Evolutionary conservation across 2,888 invertebrate species (phyloP).

Genomic region (Caenorhabditis sp.): DNA sequence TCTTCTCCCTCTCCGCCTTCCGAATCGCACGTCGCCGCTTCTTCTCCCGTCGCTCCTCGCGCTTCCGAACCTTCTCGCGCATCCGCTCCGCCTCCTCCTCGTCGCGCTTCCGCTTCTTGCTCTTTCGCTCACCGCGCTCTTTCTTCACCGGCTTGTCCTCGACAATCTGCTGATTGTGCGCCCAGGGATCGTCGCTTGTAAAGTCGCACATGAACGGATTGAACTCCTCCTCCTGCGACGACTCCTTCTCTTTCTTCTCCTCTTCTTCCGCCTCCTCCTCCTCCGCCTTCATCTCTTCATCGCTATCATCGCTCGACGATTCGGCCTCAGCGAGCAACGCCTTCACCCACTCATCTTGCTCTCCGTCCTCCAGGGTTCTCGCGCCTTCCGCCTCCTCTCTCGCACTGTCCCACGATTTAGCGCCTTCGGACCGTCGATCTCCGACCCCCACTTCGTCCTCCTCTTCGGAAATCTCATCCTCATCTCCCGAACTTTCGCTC

Average conservation of each 20-base stretch:
- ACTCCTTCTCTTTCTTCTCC: slow-evolving; percentile 32
- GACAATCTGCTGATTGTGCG: slow-evolving; percentile 79
- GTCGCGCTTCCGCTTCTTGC: slow-evolving; percentile 80
- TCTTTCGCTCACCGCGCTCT: slow-evolving; percentile 82
- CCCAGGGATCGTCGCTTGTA: slow-evolving; percentile 86
- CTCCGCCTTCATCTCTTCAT: slow-evolving; percentile 61
- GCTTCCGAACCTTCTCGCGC: slow-evolving; percentile 83
- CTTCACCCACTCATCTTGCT: slow-evolving; percentile 69
- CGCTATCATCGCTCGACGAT: slow-evolving; percentile 63
- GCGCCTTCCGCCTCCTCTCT: slow-evolving; percentile 63
- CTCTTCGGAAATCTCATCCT: slow-evolving; percentile 70
- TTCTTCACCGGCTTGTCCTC: slow-evolving; percentile 81
- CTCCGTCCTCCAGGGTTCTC: slow-evolving; percentile 61
- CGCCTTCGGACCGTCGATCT: slow-evolving; percentile 2
- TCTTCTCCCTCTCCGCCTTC: slow-evolving; percentile 82
- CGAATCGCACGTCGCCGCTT: slow-evolving; percentile 52
- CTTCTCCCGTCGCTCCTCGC: slow-evolving; percentile 81
- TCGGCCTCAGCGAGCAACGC: slow-evolving; percentile 68
- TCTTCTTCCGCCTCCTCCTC: slow-evolving; percentile 51
- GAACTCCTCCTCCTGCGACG: slow-evolving; percentile 85
- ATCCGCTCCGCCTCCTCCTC: slow-evolving; percentile 75
- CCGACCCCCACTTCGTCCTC: slow-evolving; percentile 7
- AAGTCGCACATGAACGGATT: slow-evolving; percentile 90
- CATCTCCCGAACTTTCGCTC: slow-evolving; percentile 63
- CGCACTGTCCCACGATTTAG: slow-evolving; percentile 41